A percentile compares a stretch with the other conserved stretches of the same genome.
phyloP scores from a whole-genome alignment of 2,888 invertebrate genomes.

The Nudaria mundana region DNA sequence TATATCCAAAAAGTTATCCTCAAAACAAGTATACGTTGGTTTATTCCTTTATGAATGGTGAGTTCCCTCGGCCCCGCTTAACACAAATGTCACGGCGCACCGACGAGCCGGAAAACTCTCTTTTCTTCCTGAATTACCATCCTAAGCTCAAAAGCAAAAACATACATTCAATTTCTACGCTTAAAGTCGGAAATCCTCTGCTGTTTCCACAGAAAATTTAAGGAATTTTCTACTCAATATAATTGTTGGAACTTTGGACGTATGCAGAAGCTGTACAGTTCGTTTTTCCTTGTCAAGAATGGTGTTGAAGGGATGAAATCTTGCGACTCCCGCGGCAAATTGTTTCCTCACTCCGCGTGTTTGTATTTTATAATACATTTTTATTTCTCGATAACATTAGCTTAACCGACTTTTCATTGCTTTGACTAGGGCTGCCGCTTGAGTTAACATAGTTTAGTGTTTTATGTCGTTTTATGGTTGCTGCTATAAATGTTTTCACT shows the following conservation, averaged over 20 bases:
- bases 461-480: conserved; percentile 39
- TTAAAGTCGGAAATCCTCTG: conserved; percentile 41
- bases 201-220: conserved; percentile 55
- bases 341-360: conserved; percentile 80
- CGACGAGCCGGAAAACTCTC: conserved; percentile 79
- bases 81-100: conserved; percentile 79
- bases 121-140: conserved; percentile 77
- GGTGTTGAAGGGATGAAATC: conserved; percentile 67
- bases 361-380: conserved; percentile 82
- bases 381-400: conserved; percentile 82
- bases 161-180: conserved; percentile 34
- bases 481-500: conserved; percentile 33
- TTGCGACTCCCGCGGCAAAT: conserved; percentile 80
- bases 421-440: conserved; percentile 68
- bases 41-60: conserved; percentile 72
- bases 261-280: conserved; percentile 40
- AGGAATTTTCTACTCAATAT: conserved; percentile 66
- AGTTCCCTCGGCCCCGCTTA: conserved; percentile 70
- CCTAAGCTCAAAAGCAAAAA: conserved; percentile 38
- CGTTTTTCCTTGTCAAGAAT: conserved; percentile 34
- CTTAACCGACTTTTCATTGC: conserved; percentile 82
- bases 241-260: conserved; percentile 45
- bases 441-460: conserved; percentile 35
- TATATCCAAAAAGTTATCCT: conserved; percentile 63
- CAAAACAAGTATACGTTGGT: conserved; percentile 59